A percentile compares a stretch with the other conserved stretches of the same genome.
These are phyloP conservation scores for Parnassius apollo DNA, from an alignment of 2,888 invertebrate species.

Conservation along the genomic window DNA sequence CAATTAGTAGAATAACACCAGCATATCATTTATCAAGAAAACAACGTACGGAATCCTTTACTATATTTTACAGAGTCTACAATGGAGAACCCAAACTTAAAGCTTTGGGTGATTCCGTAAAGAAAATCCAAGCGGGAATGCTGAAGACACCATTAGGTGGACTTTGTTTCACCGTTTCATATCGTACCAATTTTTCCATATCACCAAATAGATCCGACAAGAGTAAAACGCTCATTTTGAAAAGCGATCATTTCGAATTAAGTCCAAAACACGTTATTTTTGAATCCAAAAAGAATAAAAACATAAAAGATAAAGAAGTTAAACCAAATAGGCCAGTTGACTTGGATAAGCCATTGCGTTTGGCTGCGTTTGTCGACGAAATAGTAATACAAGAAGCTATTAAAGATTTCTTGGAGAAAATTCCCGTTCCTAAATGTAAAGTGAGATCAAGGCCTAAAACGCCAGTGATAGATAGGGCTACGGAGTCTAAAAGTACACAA, in stretches of 20 bases:
- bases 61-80: constrained; percentile 94
- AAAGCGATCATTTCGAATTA: constrained; percentile 94
- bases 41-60: constrained; percentile 94
- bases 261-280: constrained; percentile 85
- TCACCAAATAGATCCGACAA: constrained; percentile 89
- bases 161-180: constrained; percentile 90
- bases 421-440: constrained; percentile 60
- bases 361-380: constrained; percentile 88
- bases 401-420: constrained; percentile 61
- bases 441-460: constrained; percentile 63
- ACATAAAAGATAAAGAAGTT: constrained; percentile 54
- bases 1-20: constrained; percentile 94
- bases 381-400: constrained; percentile 53
- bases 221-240: constrained; percentile 88
- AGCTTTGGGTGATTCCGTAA: constrained; percentile 89
- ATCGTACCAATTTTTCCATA: constrained; percentile 95
- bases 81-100: constrained; percentile 89
- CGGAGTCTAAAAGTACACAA: constrained; percentile 62
- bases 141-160: constrained; percentile 94
- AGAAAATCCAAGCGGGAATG: constrained; percentile 91
- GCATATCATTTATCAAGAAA: constrained; percentile 94
- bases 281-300: constrained; percentile 82
- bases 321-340: constrained; percentile 73
- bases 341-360: constrained; percentile 86
- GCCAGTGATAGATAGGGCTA: constrained; percentile 36